Evolutionary conservation across 2,888 invertebrate genomes (phyloP).

Genomic region (Drosophila ochracea): DNA sequence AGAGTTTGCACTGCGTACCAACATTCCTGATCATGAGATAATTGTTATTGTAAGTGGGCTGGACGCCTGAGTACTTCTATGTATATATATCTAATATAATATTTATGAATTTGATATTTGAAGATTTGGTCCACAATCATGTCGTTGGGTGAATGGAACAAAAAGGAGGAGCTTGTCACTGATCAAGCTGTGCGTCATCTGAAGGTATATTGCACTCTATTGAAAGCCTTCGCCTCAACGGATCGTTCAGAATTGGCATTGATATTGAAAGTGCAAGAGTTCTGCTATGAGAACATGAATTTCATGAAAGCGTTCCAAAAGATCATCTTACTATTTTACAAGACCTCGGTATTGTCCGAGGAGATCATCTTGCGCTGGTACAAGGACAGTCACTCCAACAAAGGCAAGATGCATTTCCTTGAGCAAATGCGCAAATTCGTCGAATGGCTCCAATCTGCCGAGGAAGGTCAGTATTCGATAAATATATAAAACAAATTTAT

Average conservation of each 20-base stretch:
- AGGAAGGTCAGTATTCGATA: conserved; percentile 88
- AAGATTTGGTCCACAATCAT: conserved; percentile 98
- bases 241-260: conserved; percentile 95
- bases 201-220: conserved; percentile 93
- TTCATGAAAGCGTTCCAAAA: conserved; percentile 99
- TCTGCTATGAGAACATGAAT: conserved; percentile 99
- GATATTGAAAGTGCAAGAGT: conserved; percentile 97
- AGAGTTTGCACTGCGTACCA: conserved; percentile 93
- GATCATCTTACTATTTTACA: conserved; percentile 97
- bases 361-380: conserved; percentile 98
- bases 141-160: conserved; percentile 98
- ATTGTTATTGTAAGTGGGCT: conserved; percentile 90
- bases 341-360: conserved; percentile 97
- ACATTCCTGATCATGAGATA: conserved; percentile 96
- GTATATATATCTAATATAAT: background rate
- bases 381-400: conserved; percentile 95
- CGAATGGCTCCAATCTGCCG: conserved; percentile 98
- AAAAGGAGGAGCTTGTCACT: conserved; percentile 98
- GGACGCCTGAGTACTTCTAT: background rate
- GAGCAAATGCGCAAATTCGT: conserved; percentile 99
- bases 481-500: background rate
- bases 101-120: background rate
- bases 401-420: conserved; percentile 98
- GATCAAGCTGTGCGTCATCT: conserved; percentile 97
- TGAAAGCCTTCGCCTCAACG: conserved; percentile 94